These are phyloP conservation scores for Microcaecilia unicolor DNA, from an alignment of 2,797 vertebrate genomes.

Conservation along the genomic window DNA sequence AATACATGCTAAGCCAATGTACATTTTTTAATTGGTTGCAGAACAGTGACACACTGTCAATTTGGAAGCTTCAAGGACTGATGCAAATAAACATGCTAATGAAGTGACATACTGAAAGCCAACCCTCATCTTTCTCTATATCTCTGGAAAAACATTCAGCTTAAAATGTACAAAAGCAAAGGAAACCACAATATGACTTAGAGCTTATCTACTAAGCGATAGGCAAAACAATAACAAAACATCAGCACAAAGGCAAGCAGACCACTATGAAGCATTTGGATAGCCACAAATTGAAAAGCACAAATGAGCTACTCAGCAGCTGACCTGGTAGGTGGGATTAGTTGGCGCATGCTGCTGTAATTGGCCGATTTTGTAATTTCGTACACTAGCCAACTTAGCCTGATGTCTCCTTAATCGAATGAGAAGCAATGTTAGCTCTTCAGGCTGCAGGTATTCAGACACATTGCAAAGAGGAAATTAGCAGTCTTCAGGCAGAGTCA, in stretches of 20 bases:
- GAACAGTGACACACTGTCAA: too few relatives aligned
- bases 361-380: slow-evolving; percentile 79
- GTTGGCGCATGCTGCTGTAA: slow-evolving; percentile 85
- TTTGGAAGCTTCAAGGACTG: too few relatives aligned
- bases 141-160: slow-evolving; percentile 17
- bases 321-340: slow-evolving; percentile 86
- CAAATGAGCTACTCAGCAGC: slow-evolving; percentile 56
- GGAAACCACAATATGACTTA: slow-evolving; percentile 10
- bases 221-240: slow-evolving; percentile 7
- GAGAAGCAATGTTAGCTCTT: slow-evolving; percentile 96
- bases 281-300: slow-evolving; percentile 46
- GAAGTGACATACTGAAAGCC: too few relatives aligned
- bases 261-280: slow-evolving; percentile 39
- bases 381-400: slow-evolving; percentile 86
- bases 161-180: slow-evolving; percentile 26
- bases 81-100: too few relatives aligned
- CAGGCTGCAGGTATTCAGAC: slow-evolving; percentile 79
- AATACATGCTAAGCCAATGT: too few relatives aligned
- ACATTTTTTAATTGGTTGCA: too few relatives aligned
- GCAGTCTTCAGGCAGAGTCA: slow-evolving; percentile 39
- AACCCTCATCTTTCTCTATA: too few relatives aligned
- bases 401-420: slow-evolving; percentile 93
- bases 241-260: slow-evolving; percentile 42
- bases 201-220: slow-evolving; percentile 20
- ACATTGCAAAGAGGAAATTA: slow-evolving; percentile 64